phyloP scores from a whole-genome alignment of 2,888 invertebrate genomes.

The Graphium colonna region DNA sequence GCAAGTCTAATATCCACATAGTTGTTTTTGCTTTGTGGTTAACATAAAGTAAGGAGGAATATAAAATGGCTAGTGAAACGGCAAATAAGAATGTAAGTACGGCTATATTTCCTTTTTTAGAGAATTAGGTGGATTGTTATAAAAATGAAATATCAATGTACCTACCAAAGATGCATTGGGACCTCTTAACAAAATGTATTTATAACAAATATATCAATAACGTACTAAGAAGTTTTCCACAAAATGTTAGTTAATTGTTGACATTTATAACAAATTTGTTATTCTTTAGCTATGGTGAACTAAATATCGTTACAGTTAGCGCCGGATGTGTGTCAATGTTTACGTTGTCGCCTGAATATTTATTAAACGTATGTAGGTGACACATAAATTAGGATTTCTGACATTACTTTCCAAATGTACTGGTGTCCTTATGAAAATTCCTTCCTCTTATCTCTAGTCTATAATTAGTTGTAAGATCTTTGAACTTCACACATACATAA shows the following conservation, averaged over 20 bases:
- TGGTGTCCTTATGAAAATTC: background rate
- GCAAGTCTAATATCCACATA: background rate
- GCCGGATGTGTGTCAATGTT: conserved; percentile 56
- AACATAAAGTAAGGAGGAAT: background rate
- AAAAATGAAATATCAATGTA: background rate
- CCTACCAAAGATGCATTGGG: too few relatives aligned
- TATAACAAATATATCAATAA: too few relatives aligned
- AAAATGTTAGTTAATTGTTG: background rate
- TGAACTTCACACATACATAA: conserved; percentile 3
- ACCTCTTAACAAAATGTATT: too few relatives aligned
- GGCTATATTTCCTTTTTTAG: conserved; percentile 9
- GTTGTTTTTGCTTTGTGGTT: background rate
- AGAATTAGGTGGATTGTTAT: background rate
- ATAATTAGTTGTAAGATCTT: conserved; percentile 7
- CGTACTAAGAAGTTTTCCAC: too few relatives aligned
- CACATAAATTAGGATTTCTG: conserved; percentile 19
- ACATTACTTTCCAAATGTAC: background rate
- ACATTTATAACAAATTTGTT: conserved; percentile 26
- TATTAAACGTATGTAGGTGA: conserved; percentile 37
- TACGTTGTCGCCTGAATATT: conserved; percentile 49
- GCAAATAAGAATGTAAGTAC: conserved; percentile 81
- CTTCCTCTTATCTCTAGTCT: conserved; percentile 20
- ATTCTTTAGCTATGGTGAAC: conserved; percentile 39
- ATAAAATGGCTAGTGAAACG: conserved; percentile 80
- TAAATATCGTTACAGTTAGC: conserved; percentile 48